Evolutionary conservation across 2,888 invertebrate genomes (phyloP), one percentile per base, ranked within the genome.

Genomic region (Xestia ashworthii): DNA sequence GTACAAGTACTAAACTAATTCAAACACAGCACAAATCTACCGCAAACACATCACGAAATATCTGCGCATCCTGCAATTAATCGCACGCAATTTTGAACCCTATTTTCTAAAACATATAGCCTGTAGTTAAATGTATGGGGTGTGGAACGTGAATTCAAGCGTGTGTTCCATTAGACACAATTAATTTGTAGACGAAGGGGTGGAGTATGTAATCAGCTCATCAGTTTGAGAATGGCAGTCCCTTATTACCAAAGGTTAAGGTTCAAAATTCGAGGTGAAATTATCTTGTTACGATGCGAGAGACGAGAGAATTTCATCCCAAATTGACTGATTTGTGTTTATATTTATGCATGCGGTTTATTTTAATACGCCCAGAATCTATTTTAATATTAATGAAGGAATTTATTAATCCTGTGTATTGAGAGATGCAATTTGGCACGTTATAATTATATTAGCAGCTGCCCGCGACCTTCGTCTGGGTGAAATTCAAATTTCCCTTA

Each of bases 151-250:
- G 88, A 88, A 89, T 90, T 91, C 78, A 80, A 88, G 89, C 91
- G 90, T 87, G 89, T 93, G 92, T 93, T 93, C 93, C 93, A 94
- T 95, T 94, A 94, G 92, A 92, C 87, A 90, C 92, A 92, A 94
- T 95, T 94, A 94, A 93, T 93, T 94, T 93, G 92, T 89, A 89
- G 91, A 87, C 88, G 88, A 80, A 83, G 78, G 87, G 80, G 82
- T 76, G 78, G 81, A 81, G 86, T 79, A 65, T 81, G 80, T 88
- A 81, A 87, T 87, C 84, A 87, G 80, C 86, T 86, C 80, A 79
- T 85, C 83, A 82, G 64, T 76, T 75, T 16, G 48, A 50, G 55
- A 65, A 82, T 78, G 50, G 65, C 72, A 73, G 71, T 70, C 48
- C 71, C 81, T 82, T 89, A 89, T 88, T 80, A 32, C 58, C 4